These are phyloP conservation scores for Ctenoplectra terminalis DNA, from an alignment of 1,140 invertebrate species.

Conservation along the genomic window DNA sequence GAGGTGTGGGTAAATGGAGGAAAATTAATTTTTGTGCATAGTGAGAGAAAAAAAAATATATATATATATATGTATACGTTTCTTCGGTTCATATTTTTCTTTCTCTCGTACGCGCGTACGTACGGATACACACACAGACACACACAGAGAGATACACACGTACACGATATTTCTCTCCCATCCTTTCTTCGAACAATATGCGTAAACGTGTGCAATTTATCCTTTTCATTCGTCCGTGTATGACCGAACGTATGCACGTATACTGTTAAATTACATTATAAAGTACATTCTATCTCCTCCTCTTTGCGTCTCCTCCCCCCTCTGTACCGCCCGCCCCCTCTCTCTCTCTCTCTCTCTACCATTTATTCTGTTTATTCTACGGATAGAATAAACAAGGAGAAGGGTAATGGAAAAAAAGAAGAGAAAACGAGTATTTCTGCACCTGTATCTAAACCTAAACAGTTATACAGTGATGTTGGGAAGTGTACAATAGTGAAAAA, in stretches of 20 bases:
- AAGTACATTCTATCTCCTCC: conserved; percentile 47
- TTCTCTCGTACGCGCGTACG: conserved; percentile 16
- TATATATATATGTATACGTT: too few relatives aligned
- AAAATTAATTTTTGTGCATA: neutral
- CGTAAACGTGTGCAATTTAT: conserved; percentile 55
- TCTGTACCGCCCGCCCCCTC: neutral
- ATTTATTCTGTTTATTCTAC: conserved; percentile 65
- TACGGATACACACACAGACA: neutral
- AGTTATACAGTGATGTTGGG: conserved; percentile 48
- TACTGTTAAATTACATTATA: conserved; percentile 34
- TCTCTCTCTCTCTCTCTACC: conserved; percentile 35
- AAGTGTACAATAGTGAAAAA: conserved; percentile 58
- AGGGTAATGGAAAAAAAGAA: conserved; percentile 26
- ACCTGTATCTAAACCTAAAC: conserved; percentile 68
- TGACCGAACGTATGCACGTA: conserved; percentile 1
- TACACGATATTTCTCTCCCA: conserved; percentile 29
- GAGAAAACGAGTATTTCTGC: conserved; percentile 51
- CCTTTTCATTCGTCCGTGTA: conserved; percentile 42
- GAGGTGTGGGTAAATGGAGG: too few relatives aligned
- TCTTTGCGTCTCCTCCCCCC: neutral
- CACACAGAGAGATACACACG: too few relatives aligned
- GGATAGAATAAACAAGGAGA: conserved; percentile 45
- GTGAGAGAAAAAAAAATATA: conserved; percentile 23
- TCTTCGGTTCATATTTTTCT: conserved; percentile 24
- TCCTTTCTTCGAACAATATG: conserved; percentile 57